A percentile compares a stretch with the other conserved stretches of the same genome.
Conservation (phyloP, 2,888 invertebrate species). For the Sinelater perroti region DNA sequence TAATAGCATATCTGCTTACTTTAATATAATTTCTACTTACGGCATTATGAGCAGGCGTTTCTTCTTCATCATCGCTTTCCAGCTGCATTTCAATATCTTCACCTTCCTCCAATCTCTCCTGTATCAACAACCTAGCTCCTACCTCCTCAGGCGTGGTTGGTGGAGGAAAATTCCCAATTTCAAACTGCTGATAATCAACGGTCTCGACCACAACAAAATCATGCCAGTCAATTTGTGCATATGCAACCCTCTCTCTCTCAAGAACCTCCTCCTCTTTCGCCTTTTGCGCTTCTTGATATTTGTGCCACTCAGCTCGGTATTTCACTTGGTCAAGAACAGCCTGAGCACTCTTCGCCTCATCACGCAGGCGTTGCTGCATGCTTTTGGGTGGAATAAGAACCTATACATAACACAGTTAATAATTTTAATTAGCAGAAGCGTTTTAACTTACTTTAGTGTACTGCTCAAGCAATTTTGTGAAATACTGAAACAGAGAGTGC, state of each 20-base stretch:
- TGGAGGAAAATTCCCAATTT: conserved; percentile 94
- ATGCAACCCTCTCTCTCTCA: conserved; percentile 93
- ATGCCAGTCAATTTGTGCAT: conserved; percentile 99
- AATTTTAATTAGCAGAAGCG: background rate
- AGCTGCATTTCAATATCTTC: conserved; percentile 92
- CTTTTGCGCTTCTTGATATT: conserved; percentile 91
- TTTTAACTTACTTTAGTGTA: conserved; percentile 83
- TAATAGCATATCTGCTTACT: background rate
- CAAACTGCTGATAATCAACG: conserved; percentile 97
- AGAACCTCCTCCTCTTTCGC: conserved; percentile 94
- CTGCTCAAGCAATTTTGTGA: conserved; percentile 96
- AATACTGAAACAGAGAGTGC: conserved; percentile 98
- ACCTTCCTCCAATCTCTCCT: conserved; percentile 81
- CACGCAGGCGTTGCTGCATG: conserved; percentile 77
- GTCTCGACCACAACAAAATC: conserved; percentile 99
- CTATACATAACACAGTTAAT: conserved; percentile 47
- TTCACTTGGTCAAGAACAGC: conserved; percentile 87
- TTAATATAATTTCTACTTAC: conserved; percentile 3
- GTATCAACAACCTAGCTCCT: conserved; percentile 91
- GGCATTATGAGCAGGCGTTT: conserved; percentile 43
- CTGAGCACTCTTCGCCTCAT: conserved; percentile 76
- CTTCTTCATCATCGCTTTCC: conserved; percentile 78
- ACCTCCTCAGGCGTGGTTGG: conserved; percentile 98
- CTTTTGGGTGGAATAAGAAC: conserved; percentile 95
- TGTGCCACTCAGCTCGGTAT: conserved; percentile 96